Percentiles rank a stretch among this genome's conserved stretches.
Evolutionary conservation across 2,888 invertebrate genomes (phyloP).

Genomic region (Epirrhoe alternata): DNA sequence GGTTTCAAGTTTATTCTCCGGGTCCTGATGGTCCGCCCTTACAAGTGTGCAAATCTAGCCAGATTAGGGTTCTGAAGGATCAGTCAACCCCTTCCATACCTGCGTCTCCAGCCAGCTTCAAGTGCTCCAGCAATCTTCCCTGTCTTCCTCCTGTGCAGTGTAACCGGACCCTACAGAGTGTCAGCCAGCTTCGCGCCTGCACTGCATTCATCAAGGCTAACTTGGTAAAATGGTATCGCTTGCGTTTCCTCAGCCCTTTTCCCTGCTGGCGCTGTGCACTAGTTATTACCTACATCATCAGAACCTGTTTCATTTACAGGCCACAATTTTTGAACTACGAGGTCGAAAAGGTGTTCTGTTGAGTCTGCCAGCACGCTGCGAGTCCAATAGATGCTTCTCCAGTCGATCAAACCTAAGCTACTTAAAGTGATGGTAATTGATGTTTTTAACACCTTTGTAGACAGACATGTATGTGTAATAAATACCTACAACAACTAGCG

Average conservation of each 20-base stretch:
- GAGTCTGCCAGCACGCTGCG: not conserved
- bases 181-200: not conserved
- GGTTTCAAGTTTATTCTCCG: not conserved
- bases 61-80: not conserved
- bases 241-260: not conserved
- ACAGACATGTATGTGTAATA: no score
- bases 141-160: not conserved
- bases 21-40: not conserved
- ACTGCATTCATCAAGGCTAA: not conserved
- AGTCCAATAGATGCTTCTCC: not conserved
- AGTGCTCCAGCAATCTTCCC: not conserved
- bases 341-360: not conserved
- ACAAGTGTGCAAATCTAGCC: not conserved
- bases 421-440: not conserved
- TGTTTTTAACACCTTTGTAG: no score
- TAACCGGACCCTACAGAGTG: not conserved
- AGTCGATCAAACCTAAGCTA: not conserved
- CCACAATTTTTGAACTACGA: not conserved
- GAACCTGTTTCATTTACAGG: slow-evolving; percentile 5
- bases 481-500: no score
- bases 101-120: not conserved
- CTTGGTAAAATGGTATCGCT: slow-evolving; percentile 9
- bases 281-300: not conserved
- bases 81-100: not conserved
- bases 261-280: slow-evolving; percentile 1